Evolutionary conservation across 2,797 vertebrate species (phyloP).

Genomic region (Spondyliosoma cantharus): DNA sequence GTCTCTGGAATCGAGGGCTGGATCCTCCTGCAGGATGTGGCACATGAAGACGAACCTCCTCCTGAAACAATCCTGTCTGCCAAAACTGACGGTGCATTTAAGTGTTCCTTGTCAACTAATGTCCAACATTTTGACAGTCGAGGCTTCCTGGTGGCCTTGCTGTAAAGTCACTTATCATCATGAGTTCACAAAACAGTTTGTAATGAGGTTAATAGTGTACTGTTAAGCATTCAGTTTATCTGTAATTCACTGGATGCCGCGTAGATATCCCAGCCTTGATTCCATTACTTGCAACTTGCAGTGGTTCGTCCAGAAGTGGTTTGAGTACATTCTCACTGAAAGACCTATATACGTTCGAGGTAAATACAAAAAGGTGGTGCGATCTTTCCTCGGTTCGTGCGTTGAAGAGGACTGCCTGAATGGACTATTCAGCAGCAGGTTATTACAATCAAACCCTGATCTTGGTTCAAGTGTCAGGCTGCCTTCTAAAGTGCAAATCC

Average conservation of each 20-base stretch:
- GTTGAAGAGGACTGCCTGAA: neutral
- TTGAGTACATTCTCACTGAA: neutral
- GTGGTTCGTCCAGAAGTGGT: neutral
- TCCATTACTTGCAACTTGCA: neutral
- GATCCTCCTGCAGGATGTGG: conserved; percentile 29
- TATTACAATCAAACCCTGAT: conserved; percentile 38
- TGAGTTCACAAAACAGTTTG: neutral
- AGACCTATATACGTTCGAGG: neutral
- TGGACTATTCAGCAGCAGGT: conserved; percentile 19
- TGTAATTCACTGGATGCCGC: neutral
- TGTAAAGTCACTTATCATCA: neutral
- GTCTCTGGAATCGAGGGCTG: neutral
- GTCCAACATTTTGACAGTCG: conserved; percentile 8
- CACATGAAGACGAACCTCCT: conserved; percentile 14
- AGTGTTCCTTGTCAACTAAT: neutral
- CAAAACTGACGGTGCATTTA: conserved; percentile 10
- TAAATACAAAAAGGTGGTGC: neutral
- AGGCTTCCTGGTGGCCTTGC: neutral
- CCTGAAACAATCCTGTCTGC: neutral
- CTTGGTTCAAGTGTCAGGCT: conserved; percentile 35
- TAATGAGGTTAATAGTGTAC: neutral
- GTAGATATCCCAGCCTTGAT: neutral
- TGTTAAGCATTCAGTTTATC: neutral
- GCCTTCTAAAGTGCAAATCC: conserved; percentile 32
- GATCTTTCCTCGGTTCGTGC: neutral